These are phyloP conservation scores for Orchestes rusci DNA, from an alignment of 2,888 invertebrate species.

Conservation along the genomic window DNA sequence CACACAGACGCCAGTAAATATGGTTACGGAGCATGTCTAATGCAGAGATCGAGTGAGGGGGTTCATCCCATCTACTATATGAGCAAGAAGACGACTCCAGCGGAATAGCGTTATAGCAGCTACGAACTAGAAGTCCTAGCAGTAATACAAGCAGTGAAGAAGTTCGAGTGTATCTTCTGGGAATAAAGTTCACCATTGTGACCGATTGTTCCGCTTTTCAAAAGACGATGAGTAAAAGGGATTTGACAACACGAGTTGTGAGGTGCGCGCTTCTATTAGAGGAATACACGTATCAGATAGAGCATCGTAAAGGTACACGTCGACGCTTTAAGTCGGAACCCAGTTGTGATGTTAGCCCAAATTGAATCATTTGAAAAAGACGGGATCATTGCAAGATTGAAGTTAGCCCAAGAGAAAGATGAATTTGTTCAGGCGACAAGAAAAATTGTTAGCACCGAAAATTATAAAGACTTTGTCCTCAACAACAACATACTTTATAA, in stretches of 20 bases:
- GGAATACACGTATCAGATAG: slow-evolving; percentile 31
- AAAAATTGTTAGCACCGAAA: no score
- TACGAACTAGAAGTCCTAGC: slow-evolving; percentile 19
- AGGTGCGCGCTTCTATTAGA: slow-evolving; percentile 32
- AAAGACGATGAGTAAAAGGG: slow-evolving; percentile 33
- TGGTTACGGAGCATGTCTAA: no score
- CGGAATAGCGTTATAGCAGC: no score
- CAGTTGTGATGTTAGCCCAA: slow-evolving; percentile 4
- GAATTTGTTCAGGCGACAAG: no score
- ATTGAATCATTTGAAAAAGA: no score
- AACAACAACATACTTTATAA: no score
- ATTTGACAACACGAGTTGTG: slow-evolving; percentile 31
- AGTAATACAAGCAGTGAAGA: slow-evolving; percentile 34
- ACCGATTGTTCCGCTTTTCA: no score
- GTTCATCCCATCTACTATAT: neutral
- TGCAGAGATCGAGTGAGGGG: slow-evolving; percentile 8
- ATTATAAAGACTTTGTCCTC: no score
- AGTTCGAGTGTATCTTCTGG: slow-evolving; percentile 34
- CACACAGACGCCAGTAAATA: no score
- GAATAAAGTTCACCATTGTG: slow-evolving; percentile 25
- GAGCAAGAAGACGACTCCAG: no score
- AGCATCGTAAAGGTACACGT: slow-evolving; percentile 28
- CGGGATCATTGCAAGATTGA: slow-evolving; percentile 7
- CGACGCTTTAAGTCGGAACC: slow-evolving; percentile 4
- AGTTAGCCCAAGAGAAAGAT: slow-evolving; percentile 24